Conservation (phyloP, 1,140 invertebrate genomes). For the Macrostomum lignano region DNA sequence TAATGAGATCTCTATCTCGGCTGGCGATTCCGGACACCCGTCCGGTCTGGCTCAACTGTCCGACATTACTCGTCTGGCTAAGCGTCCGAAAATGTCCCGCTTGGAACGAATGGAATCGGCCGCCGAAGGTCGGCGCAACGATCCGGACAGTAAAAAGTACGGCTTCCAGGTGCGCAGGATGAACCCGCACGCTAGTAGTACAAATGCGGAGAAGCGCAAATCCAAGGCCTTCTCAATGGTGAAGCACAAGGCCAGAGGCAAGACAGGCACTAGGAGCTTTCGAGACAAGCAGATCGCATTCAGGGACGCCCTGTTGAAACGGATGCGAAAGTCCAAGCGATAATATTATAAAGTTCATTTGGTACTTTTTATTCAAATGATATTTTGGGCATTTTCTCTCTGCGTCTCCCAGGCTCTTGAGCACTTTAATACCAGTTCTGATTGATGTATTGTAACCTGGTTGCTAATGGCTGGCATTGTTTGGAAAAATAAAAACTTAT, state of each 20-base stretch:
- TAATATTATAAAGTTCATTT: too few species aligned
- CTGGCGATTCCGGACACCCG: background rate
- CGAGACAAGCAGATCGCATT: too few species aligned
- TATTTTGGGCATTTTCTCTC: too few species aligned
- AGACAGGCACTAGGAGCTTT: too few species aligned
- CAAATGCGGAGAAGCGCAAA: slow-evolving; percentile 66
- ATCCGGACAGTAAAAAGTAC: slow-evolving; percentile 62
- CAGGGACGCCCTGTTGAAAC: too few species aligned
- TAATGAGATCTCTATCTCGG: background rate
- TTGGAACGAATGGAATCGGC: background rate
- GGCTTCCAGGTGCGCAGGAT: slow-evolving; percentile 51
- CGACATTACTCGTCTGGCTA: slow-evolving; percentile 1
- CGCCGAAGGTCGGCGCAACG: slow-evolving; percentile 1
- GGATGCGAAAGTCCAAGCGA: too few species aligned
- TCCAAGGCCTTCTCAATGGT: slow-evolving; percentile 77
- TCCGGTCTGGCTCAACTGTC: slow-evolving; percentile 1
- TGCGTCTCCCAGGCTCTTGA: too few species aligned
- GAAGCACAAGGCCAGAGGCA: slow-evolving; percentile 46
- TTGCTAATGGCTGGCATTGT: too few species aligned
- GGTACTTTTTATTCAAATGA: too few species aligned
- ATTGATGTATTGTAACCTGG: too few species aligned
- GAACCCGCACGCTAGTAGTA: slow-evolving; percentile 63
- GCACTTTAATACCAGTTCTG: too few species aligned
- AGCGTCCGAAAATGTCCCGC: slow-evolving; percentile 1
- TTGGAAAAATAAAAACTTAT: too few species aligned